phyloP scores from a whole-genome alignment of 2,888 invertebrate species.

The Rhaphigaster nebulosa region DNA sequence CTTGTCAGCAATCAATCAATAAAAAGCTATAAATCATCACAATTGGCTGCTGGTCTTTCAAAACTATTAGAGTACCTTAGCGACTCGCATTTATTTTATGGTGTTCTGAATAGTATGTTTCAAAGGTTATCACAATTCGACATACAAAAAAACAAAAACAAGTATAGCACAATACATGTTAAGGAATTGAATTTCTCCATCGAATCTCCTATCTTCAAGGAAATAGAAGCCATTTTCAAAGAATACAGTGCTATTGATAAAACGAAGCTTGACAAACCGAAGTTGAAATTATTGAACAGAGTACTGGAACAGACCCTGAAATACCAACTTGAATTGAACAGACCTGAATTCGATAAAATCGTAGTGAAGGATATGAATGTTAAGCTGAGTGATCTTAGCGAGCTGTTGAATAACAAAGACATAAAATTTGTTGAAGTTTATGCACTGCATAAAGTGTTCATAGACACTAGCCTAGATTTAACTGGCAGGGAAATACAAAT shows the following conservation, averaged over 20 bases:
- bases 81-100: not conserved
- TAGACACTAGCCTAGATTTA: slow-evolving; percentile 1
- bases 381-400: not conserved
- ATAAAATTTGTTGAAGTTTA: slow-evolving; percentile 22
- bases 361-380: slow-evolving; percentile 1
- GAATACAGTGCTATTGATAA: not conserved
- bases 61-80: not conserved
- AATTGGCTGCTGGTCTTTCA: slow-evolving; percentile 11
- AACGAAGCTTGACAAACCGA: not conserved
- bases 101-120: not conserved
- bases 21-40: not conserved
- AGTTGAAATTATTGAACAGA: slow-evolving; percentile 5
- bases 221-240: not conserved
- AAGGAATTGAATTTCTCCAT: not conserved
- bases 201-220: not conserved
- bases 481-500: slow-evolving; percentile 22
- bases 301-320: not conserved
- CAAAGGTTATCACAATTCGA: slow-evolving; percentile 5
- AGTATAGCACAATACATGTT: not conserved
- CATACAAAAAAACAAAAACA: slow-evolving; percentile 10
- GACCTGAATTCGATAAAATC: not conserved
- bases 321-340: not conserved
- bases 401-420: not conserved
- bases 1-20: slow-evolving; percentile 22
- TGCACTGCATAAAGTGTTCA: slow-evolving; percentile 51